phyloP scores from a whole-genome alignment of 1,140 invertebrate species.

The Euwallacea fornicatus region DNA sequence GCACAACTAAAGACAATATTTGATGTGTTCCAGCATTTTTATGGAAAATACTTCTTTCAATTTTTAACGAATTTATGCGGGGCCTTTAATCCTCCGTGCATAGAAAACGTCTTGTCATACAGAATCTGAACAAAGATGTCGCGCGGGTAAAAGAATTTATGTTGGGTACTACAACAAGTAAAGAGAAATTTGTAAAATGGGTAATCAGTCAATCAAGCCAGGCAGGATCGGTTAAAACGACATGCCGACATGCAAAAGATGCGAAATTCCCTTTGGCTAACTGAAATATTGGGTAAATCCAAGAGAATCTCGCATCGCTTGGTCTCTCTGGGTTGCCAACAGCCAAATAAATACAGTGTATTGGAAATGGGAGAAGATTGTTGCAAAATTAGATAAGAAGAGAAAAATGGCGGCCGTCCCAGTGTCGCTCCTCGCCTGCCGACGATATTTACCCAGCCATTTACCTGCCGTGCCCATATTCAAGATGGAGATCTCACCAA shows the following conservation, averaged over 20 bases:
- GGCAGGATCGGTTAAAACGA: slow-evolving; percentile 40
- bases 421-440: slow-evolving; percentile 48
- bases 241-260: slow-evolving; percentile 37
- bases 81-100: too few species aligned
- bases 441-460: slow-evolving; percentile 89
- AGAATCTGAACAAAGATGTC: too few species aligned
- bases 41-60: too few species aligned
- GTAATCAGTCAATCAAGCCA: slow-evolving; percentile 33
- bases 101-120: too few species aligned
- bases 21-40: too few species aligned
- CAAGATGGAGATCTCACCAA: slow-evolving; percentile 99
- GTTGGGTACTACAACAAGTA: too few species aligned
- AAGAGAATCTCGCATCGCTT: slow-evolving; percentile 19
- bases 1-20: too few species aligned
- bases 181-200: slow-evolving; percentile 6
- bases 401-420: slow-evolving; percentile 34
- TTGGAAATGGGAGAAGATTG: slow-evolving; percentile 5
- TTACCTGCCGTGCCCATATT: slow-evolving; percentile 99
- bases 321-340: slow-evolving; percentile 15
- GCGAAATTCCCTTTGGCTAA: slow-evolving; percentile 13
- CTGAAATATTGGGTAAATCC: neutral
- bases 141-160: too few species aligned
- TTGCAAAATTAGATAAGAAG: slow-evolving; percentile 11
- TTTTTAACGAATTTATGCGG: too few species aligned
- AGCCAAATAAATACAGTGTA: slow-evolving; percentile 6